Evolutionary conservation across 2,113 vertebrate genomes (phyloP), one percentile per base, ranked within the genome.

Genomic region (Melanerpes formicivorus): DNA sequence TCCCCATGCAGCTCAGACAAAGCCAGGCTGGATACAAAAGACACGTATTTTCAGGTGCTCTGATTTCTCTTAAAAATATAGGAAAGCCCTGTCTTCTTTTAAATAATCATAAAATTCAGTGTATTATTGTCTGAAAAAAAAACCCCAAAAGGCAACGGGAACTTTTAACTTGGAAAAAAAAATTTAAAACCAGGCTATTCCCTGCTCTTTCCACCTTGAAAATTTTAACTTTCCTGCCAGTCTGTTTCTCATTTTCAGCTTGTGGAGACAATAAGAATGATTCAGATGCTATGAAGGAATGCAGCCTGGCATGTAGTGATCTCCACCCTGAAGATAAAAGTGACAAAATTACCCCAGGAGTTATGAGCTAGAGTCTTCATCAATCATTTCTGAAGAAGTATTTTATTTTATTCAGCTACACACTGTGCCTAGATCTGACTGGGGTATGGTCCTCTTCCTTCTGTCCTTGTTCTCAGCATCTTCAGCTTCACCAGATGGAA

Each of bases 221-320:
- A 95, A 83, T 86, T 75, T 90, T 90, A 93, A 76, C 86, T 96
- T 96, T 80, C 73, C 89, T 96, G 64, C 69, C 91, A 96, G 96
- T 72, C 93, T 85, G 78, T 78, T 96, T 96, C 91, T 96, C 94
- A 96, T 96, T 96, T 96, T 91, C 91, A 96, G 83, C 82, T 94
- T 95, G 88, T 95, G 93, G 74, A 96, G 91, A 94, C 90, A 95
- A 84, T 91, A 93, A 94, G 95, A 93, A 93, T 93, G 75, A 93
- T 95, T 97, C 96, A 95, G 84, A 91, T 90, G 93, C 90, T 94
- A 95, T 72, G 82, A 95, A 96, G 87, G 95, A 95, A 92, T 91
- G 89, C 84, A 94, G 92, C 69, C 88, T 95, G 78, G 83, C 91
- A 92, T 67, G 80, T 92, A 97, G 88, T 21, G 88, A 88, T 58